phyloP scores from a whole-genome alignment of 1,140 invertebrate species.

The Drosophila albomicans region DNA sequence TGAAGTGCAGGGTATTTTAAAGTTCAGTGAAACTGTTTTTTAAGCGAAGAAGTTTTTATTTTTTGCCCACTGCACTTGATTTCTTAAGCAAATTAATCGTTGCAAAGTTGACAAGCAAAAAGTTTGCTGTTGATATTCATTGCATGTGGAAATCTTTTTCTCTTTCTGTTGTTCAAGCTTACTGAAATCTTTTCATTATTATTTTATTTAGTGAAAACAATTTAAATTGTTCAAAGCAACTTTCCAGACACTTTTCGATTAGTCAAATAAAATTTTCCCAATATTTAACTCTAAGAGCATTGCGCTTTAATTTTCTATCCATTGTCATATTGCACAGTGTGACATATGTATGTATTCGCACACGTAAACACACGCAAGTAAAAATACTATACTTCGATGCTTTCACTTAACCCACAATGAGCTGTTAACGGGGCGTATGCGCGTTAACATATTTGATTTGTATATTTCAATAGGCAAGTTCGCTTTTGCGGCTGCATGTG shows the following conservation, averaged over 20 bases:
- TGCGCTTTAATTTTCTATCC: slow-evolving; percentile 48
- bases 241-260: background rate
- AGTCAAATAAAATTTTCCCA: background rate
- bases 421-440: slow-evolving; percentile 52
- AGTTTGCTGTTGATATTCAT: slow-evolving; percentile 29
- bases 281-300: background rate
- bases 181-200: background rate
- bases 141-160: slow-evolving; percentile 1
- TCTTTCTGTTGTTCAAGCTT: background rate
- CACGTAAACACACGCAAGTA: background rate
- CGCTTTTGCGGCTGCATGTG: slow-evolving; percentile 14
- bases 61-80: slow-evolving; percentile 3
- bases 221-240: background rate
- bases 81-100: slow-evolving; percentile 30
- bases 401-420: slow-evolving; percentile 51
- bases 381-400: slow-evolving; percentile 12
- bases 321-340: slow-evolving; percentile 41
- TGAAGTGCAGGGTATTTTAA: background rate
- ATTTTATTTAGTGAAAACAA: background rate
- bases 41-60: background rate
- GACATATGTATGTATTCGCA: slow-evolving; percentile 48
- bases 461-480: slow-evolving; percentile 46
- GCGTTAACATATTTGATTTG: slow-evolving; percentile 63
- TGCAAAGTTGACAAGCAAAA: slow-evolving; percentile 22
- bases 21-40: background rate